Evolutionary conservation across 2,888 invertebrate genomes (phyloP).

Genomic region (Lymantria monacha): DNA sequence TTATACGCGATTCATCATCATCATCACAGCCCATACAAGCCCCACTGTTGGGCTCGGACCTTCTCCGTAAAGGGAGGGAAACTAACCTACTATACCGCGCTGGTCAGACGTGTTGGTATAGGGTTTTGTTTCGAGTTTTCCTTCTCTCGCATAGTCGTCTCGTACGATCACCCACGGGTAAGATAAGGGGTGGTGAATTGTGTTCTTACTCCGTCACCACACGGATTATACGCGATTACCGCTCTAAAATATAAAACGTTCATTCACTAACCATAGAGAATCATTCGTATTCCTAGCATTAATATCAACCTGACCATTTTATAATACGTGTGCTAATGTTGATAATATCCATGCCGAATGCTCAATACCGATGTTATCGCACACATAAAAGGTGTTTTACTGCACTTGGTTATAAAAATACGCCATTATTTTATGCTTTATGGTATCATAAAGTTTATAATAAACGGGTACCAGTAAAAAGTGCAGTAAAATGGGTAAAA

Average conservation of each 20-base stretch:
- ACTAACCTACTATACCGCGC: no score
- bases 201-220: no score
- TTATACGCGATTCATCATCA: no score
- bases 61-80: no score
- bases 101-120: no score
- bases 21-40: no score
- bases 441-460: slow-evolving; percentile 76
- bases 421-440: slow-evolving; percentile 76
- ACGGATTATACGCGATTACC: no score
- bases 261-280: background rate
- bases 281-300: slow-evolving; percentile 7
- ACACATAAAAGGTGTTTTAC: slow-evolving; percentile 75
- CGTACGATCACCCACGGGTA: no score
- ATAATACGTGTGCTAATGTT: slow-evolving; percentile 33
- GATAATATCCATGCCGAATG: slow-evolving; percentile 38
- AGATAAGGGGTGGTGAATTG: no score
- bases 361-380: slow-evolving; percentile 61
- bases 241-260: background rate
- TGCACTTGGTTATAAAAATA: slow-evolving; percentile 71
- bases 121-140: no score
- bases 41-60: no score
- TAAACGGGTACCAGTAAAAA: slow-evolving; percentile 72
- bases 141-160: no score
- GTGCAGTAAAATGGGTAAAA: slow-evolving; percentile 49
- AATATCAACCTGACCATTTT: slow-evolving; percentile 11